Base-by-base conservation (phyloP, 2,113 vertebrate genomes). In the Anoura caudifer region DNA sequence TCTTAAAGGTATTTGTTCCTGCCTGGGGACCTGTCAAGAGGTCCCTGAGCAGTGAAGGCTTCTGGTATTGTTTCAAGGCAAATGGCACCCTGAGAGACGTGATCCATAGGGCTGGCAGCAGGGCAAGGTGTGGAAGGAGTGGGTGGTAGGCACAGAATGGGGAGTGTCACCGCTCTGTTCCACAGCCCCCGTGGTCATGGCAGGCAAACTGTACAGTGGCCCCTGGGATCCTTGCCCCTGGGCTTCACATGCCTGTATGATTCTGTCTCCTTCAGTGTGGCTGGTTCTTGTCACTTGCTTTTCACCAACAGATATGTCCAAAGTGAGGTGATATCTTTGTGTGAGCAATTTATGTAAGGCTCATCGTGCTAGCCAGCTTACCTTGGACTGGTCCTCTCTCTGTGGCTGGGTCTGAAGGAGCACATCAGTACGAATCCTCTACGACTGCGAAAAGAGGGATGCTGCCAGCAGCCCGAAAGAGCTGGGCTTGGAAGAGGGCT, bases 61-160 rank as follows among this genome's bases (percentile, higher is more conserved):
- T 47, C 41, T 16, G 19, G 5, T 75, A 0, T 88, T 96, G 91
- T 96, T 93, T 76, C 50, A 80, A 38, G n/a, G 47, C 90, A 97
- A 67, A 24, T 7, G 59, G 69, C 52, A 47, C 45, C 52, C 20
- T 24, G 59, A 4, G 33, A 61, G 54, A 43, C 61, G 14, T 20
- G 47, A 76, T 82, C 22, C 19, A 0, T 1, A 3, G 36, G 20
- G 38, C 28, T 50, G 52, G 19, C 65, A 20, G 95, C 36, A 43
- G 26, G n/a, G 16, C 38, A 19, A 61, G 33, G 19, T 33, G 36
- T 50, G 72, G 31, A 54, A 89, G 45, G 15, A 67, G 15, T 12
- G 13, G 41, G 26, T 5, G 14, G 4, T 19, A 17, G n/a, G 19
- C n/a, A 5, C 3, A 12, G n/a, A 75, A 20, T 0, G 14, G 7